Evolutionary conservation across 2,888 invertebrate genomes (phyloP).

Genomic region (Chalcosyrphus nemorum): DNA sequence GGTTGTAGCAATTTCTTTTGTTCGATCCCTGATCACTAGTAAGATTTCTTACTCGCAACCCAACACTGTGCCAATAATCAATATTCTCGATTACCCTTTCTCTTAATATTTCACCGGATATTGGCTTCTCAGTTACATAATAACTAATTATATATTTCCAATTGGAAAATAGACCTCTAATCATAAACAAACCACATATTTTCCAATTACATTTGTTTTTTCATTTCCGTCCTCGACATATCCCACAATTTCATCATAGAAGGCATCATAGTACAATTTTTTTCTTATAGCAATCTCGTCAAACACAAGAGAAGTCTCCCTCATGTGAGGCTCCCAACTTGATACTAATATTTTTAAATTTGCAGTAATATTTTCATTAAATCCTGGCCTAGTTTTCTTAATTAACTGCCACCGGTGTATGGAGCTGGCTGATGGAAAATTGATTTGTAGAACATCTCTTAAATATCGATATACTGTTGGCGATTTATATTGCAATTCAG

Average conservation of each 20-base stretch:
- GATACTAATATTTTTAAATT: neutral
- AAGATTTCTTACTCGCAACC: neutral
- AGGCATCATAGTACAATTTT: neutral
- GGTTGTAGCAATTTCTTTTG: neutral
- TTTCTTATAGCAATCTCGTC: neutral
- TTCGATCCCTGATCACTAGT: neutral
- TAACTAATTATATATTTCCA: conserved; percentile 1
- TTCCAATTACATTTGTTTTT: neutral
- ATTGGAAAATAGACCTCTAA: neutral
- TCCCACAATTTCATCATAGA: neutral
- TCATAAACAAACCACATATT: neutral
- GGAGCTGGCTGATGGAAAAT: too few relatives aligned
- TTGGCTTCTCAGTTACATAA: neutral
- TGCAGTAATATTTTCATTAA: neutral
- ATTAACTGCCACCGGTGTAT: too few relatives aligned
- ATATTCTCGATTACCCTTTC: neutral
- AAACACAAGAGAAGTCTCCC: neutral
- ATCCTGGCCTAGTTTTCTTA: too few relatives aligned
- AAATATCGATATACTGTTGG: too few relatives aligned
- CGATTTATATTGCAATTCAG: too few relatives aligned
- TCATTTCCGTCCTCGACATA: neutral
- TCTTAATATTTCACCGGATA: neutral
- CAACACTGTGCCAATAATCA: neutral
- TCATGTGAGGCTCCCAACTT: neutral
- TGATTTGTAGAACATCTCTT: too few relatives aligned